Conservation (phyloP, 2,797 vertebrate species). For the Notolepis coatsorum region DNA sequence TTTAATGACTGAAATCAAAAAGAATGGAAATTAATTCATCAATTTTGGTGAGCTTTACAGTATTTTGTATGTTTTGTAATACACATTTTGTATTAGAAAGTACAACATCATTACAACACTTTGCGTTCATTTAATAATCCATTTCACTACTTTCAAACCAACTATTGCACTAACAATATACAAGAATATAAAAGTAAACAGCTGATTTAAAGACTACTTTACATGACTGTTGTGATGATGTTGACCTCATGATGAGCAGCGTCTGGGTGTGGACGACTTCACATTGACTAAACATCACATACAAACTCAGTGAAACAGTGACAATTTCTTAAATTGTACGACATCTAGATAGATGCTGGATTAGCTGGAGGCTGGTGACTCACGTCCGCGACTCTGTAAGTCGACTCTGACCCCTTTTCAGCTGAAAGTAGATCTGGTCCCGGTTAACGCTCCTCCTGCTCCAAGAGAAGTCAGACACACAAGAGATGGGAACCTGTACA, state of each 20-base stretch:
- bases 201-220: too few species aligned
- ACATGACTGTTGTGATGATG: too few species aligned
- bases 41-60: not conserved
- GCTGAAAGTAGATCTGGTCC: constrained; percentile 7
- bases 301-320: too few species aligned
- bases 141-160: not conserved
- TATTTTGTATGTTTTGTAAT: constrained; percentile 32
- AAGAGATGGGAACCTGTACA: not conserved
- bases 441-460: not conserved
- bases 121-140: not conserved
- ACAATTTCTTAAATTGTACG: too few species aligned
- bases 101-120: constrained; percentile 19
- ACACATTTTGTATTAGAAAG: constrained; percentile 17
- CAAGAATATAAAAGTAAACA: too few species aligned
- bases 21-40: too few species aligned
- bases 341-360: too few species aligned
- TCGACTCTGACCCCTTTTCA: constrained; percentile 8
- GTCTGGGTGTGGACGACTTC: too few species aligned
- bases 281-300: too few species aligned
- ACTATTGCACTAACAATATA: not conserved
- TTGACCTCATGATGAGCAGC: too few species aligned
- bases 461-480: constrained; percentile 10
- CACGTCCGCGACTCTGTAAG: too few species aligned
- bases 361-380: too few species aligned
- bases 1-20: constrained; percentile 30